These are phyloP conservation scores for Rutilus rutilus DNA, from an alignment of 2,113 vertebrate species.

Conservation along the genomic window DNA sequence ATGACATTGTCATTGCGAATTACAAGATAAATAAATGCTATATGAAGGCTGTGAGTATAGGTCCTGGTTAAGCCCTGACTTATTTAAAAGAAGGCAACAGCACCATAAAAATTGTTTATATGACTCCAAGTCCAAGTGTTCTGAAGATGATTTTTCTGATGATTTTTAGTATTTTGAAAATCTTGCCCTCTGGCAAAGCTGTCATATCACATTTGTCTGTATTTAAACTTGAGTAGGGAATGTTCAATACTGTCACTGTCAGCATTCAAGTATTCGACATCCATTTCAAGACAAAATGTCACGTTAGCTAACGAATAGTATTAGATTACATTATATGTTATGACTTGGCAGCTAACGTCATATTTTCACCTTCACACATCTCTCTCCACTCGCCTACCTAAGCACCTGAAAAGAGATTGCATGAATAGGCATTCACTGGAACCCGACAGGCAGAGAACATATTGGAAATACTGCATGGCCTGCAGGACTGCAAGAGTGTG, in stretches of 20 bases:
- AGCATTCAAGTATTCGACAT: not conserved
- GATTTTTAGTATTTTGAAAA: not conserved
- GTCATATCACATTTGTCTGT: not conserved
- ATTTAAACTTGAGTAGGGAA: not conserved
- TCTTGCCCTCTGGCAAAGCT: not conserved
- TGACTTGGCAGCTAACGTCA: not conserved
- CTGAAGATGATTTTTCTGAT: not conserved
- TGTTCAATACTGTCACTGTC: not conserved
- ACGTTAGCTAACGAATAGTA: not conserved
- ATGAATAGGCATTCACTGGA: constrained; percentile 26
- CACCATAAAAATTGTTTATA: not conserved
- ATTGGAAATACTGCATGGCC: not conserved
- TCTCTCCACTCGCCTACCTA: not conserved
- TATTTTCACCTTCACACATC: constrained; percentile 5
- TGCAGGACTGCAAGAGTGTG: not conserved
- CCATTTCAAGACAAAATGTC: not conserved
- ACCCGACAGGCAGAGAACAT: not conserved
- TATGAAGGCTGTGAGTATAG: too few species aligned
- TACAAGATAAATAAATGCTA: not conserved
- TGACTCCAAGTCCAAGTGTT: not conserved
- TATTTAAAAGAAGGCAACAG: not conserved
- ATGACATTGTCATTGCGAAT: not conserved
- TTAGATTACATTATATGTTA: not conserved
- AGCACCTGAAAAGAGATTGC: constrained; percentile 4
- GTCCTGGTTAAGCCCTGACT: not conserved